phyloP scores from a whole-genome alignment of 2,113 vertebrate genomes.

The Grammomys surdaster region DNA sequence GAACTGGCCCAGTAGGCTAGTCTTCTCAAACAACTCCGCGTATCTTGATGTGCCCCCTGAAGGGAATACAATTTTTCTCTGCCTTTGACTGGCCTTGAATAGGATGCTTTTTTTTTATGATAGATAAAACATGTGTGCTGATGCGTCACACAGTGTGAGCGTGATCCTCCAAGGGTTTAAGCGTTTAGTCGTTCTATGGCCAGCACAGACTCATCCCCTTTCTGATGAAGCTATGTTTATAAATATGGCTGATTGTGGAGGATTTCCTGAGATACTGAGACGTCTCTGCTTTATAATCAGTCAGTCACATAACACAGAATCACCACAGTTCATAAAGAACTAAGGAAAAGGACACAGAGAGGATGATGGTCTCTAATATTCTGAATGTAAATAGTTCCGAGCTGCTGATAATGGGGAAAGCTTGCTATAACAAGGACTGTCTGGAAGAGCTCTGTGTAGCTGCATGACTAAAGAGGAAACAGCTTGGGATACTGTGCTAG shows the following conservation, averaged over 20 bases:
- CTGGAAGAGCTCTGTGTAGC: neutral
- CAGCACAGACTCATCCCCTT: constrained; percentile 18
- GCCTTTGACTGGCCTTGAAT: constrained; percentile 67
- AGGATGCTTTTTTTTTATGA: constrained; percentile 71
- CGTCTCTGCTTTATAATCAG: constrained; percentile 75
- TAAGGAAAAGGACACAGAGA: neutral
- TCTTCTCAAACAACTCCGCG: constrained; percentile 38
- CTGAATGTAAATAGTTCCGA: constrained; percentile 66
- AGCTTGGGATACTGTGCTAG: neutral
- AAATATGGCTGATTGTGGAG: constrained; percentile 74
- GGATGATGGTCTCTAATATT: constrained; percentile 47
- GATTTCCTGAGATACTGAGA: constrained; percentile 21
- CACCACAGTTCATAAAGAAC: constrained; percentile 21
- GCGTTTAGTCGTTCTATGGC: constrained; percentile 62
- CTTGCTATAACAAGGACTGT: constrained; percentile 9
- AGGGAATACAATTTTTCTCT: constrained; percentile 71
- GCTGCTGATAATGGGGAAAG: constrained; percentile 37
- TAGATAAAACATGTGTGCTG: constrained; percentile 77
- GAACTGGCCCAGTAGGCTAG: constrained; percentile 24
- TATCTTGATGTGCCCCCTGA: constrained; percentile 65
- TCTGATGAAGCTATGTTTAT: constrained; percentile 36
- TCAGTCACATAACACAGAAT: constrained; percentile 43
- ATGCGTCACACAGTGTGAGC: constrained; percentile 64
- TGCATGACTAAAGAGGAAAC: neutral
- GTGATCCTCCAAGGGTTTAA: constrained; percentile 57